A percentile compares a stretch with the other conserved stretches of the same genome.
phyloP scores from a whole-genome alignment of 2,888 invertebrate species.

The Erebia palarica region DNA sequence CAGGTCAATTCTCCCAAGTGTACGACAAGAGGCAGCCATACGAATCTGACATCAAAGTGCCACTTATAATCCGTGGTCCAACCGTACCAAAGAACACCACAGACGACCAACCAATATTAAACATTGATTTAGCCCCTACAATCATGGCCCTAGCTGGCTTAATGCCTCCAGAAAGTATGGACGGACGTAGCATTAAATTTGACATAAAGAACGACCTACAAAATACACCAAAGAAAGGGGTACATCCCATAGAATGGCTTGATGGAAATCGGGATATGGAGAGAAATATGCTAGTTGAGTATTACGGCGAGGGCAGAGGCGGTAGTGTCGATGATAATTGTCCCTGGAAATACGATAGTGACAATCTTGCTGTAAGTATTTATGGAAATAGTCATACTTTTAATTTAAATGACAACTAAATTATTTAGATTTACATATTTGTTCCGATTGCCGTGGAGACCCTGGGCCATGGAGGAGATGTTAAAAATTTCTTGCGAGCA shows the following conservation, averaged over 20 bases:
- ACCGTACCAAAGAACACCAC: constrained; percentile 75
- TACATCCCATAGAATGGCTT: constrained; percentile 5
- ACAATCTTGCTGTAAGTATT: constrained; percentile 83
- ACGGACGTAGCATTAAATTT: constrained; percentile 77
- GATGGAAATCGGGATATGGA: constrained; percentile 35
- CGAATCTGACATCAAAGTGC: constrained; percentile 93
- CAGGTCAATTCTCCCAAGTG: constrained; percentile 94
- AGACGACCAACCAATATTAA: constrained; percentile 83
- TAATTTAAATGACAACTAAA: too few relatives aligned
- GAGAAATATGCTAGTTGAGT: constrained; percentile 88
- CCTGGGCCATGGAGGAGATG: too few relatives aligned
- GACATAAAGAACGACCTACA: constrained; percentile 38
- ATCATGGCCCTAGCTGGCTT: constrained; percentile 88
- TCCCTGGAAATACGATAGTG: constrained; percentile 82
- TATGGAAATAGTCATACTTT: too few relatives aligned
- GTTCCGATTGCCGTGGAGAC: too few relatives aligned
- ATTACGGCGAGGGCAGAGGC: constrained; percentile 88
- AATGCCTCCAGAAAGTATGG: constrained; percentile 77
- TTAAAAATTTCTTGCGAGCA: too few relatives aligned
- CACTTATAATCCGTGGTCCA: constrained; percentile 91
- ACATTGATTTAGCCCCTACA: constrained; percentile 93
- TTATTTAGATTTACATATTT: too few relatives aligned
- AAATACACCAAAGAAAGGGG: background rate
- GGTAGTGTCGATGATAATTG: constrained; percentile 83
- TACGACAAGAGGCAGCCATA: constrained; percentile 96